Conservation (phyloP, 1,140 invertebrate genomes). For the Samia ricini region DNA sequence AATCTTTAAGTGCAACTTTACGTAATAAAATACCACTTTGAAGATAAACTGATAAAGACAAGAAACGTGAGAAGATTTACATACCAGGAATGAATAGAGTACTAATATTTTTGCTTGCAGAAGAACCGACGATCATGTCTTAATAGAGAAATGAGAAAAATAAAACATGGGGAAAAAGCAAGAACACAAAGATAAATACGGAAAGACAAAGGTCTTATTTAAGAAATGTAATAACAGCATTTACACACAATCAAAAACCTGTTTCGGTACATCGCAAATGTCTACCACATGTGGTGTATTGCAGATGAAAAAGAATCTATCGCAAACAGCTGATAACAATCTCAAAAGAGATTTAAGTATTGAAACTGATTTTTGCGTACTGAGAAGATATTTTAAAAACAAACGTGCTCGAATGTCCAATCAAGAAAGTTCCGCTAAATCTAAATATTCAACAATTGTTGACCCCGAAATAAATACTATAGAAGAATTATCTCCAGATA, state of each 20-base stretch:
- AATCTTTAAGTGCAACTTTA: no score
- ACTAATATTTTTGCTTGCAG: constrained; percentile 50
- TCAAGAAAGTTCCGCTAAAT: constrained; percentile 30
- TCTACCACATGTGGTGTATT: constrained; percentile 36
- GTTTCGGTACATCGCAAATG: constrained; percentile 38
- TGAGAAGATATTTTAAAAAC: constrained; percentile 43
- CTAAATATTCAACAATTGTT: constrained; percentile 35
- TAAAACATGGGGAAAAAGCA: constrained; percentile 14
- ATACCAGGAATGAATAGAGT: constrained; percentile 36
- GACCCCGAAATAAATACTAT: constrained; percentile 32
- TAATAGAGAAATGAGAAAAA: constrained; percentile 3
- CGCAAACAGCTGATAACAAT: constrained; percentile 23
- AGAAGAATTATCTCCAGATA: constrained; percentile 30
- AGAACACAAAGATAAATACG: constrained; percentile 23
- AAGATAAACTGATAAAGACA: no score
- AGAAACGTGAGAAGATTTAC: background rate
- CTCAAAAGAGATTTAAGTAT: constrained; percentile 54
- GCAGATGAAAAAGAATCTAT: constrained; percentile 35
- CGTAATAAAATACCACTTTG: no score
- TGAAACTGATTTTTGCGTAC: constrained; percentile 53
- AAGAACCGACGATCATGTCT: constrained; percentile 20
- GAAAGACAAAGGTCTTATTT: constrained; percentile 36
- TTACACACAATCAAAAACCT: constrained; percentile 41
- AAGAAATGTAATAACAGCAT: constrained; percentile 49
- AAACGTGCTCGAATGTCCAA: constrained; percentile 30